Evolutionary conservation across 2,888 invertebrate species (phyloP), one percentile per base, ranked within the genome.

Genomic region (Smittia sp.): DNA sequence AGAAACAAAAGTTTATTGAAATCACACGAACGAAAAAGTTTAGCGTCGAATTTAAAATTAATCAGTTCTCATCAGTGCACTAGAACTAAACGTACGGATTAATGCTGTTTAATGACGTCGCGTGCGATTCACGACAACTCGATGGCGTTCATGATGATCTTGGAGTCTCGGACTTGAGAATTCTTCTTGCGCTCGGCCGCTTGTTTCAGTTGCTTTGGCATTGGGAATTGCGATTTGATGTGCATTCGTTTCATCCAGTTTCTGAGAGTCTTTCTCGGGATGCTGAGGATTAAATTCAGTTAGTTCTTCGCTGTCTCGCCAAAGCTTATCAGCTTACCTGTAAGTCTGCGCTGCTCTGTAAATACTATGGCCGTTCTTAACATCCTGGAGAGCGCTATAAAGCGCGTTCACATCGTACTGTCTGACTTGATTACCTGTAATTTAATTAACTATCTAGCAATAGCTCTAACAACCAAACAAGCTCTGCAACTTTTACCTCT

Each of bases 221-320:
- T 86, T 0, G 86, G 86, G 79, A 85, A 86, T 0, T 85, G 85
- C 0, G 86, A 86, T 74, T 86, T 86, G 13, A 86, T 86, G 79
- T 86, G 85, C 78, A 86, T 86, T 0, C 87, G 80, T 76, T 87
- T 87, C 87, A 87, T 87, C 86, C 87, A 87, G 79, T 87, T 87
- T 1, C 87, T 82, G 0, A 87, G 81, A 0, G 87, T 87, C 74
- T 87, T 87, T 18, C 87, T 80, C 0, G 87, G 87, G 0, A 87
- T 86, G 76, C 85, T 85, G 58, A 3, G 32, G 32, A 32, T 6
- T 32, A 32, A 32, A 32, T 32, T 46, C 7, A 46, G 11, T 46
- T 15, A n/a, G 39, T 39, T 7, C 39, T 7, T 7, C 39, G 7
- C 39, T 39, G 39, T 39, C 7, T 39, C 7, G 39, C 13, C 7